Conservation (phyloP, 2,888 invertebrate genomes). For the Thumatha senex region DNA sequence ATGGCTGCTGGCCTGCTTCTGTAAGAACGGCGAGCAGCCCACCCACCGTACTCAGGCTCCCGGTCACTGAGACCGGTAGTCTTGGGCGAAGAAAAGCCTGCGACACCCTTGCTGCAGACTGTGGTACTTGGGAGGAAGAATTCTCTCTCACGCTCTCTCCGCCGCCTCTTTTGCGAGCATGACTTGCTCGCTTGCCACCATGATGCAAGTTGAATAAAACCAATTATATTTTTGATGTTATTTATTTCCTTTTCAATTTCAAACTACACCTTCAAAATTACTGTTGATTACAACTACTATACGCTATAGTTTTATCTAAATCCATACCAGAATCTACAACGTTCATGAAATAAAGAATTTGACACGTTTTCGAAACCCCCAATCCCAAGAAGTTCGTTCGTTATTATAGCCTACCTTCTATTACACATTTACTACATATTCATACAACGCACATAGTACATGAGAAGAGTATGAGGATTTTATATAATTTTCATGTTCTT, state of each 20-base stretch:
- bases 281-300: constrained; percentile 81
- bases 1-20: too few species aligned
- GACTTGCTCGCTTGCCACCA: too few species aligned
- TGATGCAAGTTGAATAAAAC: constrained; percentile 24
- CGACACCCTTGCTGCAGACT: too few species aligned
- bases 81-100: too few species aligned
- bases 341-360: constrained; percentile 67
- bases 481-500: constrained; percentile 30
- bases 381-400: constrained; percentile 56
- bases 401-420: constrained; percentile 63
- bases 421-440: constrained; percentile 69
- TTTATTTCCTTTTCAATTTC: constrained; percentile 81
- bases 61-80: too few species aligned
- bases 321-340: constrained; percentile 64
- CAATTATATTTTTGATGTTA: constrained; percentile 49
- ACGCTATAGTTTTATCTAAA: constrained; percentile 79
- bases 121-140: too few species aligned
- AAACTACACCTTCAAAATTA: constrained; percentile 83
- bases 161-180: too few species aligned
- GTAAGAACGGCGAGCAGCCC: too few species aligned
- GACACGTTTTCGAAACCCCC: constrained; percentile 76
- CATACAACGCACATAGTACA: constrained; percentile 38
- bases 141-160: too few species aligned
- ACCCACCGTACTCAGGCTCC: too few species aligned
- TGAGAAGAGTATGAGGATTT: constrained; percentile 35